These are phyloP conservation scores for Drosophila atripex DNA, from an alignment of 2,888 invertebrate genomes.

Conservation along the genomic window DNA sequence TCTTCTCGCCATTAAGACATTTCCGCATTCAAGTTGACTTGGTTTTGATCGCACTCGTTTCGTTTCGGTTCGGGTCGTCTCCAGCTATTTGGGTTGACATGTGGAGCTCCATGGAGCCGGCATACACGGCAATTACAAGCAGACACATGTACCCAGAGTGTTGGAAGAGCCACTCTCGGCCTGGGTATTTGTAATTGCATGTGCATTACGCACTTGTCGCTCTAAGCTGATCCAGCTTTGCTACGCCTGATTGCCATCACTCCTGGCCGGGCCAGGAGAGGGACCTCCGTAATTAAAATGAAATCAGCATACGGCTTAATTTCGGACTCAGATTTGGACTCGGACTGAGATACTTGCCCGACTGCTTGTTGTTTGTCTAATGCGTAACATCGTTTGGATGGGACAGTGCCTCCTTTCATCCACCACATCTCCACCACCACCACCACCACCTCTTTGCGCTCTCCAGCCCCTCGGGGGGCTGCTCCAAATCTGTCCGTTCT, in stretches of 20 bases:
- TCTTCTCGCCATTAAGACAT: constrained; percentile 11
- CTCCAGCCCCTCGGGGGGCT: constrained; percentile 36
- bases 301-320: constrained; percentile 80
- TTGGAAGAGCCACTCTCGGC: constrained; percentile 3
- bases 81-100: constrained; percentile 65
- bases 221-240: constrained; percentile 79
- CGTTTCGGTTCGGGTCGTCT: constrained; percentile 20
- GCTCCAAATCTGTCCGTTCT: constrained; percentile 79
- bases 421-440: too few relatives aligned
- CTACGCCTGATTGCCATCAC: constrained; percentile 75
- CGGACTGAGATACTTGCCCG: constrained; percentile 49
- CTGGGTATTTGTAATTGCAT: constrained; percentile 52
- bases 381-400: constrained; percentile 75
- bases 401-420: neutral
- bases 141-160: constrained; percentile 13
- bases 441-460: constrained; percentile 10
- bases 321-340: constrained; percentile 49
- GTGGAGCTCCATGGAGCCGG: constrained; percentile 46
- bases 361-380: constrained; percentile 77
- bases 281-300: constrained; percentile 74
- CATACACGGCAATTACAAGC: constrained; percentile 30
- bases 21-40: constrained; percentile 15
- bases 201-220: constrained; percentile 79
- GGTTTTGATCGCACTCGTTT: constrained; percentile 28
- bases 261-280: constrained; percentile 37